Conservation (phyloP, 2,797 vertebrate species). For the Hippocampus kuda region DNA sequence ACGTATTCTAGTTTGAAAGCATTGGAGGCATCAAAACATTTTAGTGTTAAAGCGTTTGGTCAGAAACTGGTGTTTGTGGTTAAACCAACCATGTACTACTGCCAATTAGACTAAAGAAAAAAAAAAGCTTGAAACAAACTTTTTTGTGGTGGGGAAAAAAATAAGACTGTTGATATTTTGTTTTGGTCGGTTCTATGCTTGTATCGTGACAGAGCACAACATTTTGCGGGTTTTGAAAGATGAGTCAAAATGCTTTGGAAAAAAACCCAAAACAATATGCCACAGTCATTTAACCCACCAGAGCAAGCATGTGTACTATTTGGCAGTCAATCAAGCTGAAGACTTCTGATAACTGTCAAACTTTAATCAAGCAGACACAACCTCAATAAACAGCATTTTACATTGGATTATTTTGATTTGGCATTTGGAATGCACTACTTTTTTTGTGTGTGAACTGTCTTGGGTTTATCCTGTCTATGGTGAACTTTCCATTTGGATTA, state of each 20-base stretch:
- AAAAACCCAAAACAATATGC: background rate
- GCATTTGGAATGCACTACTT: background rate
- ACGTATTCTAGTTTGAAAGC: no score
- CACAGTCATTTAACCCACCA: background rate
- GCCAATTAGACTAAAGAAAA: no score
- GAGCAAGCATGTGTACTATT: background rate
- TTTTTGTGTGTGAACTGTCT: background rate
- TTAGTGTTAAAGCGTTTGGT: no score
- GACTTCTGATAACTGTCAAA: background rate
- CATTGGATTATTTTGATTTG: background rate
- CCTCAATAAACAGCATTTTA: background rate
- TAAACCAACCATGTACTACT: no score
- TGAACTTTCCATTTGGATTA: background rate
- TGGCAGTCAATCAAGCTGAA: background rate
- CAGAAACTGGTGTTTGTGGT: no score
- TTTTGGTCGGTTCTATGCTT: no score
- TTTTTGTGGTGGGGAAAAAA: no score
- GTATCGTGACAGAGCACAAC: background rate
- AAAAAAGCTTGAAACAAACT: no score
- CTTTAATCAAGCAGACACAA: background rate
- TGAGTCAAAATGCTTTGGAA: background rate
- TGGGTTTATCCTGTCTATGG: background rate
- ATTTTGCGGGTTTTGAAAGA: no score
- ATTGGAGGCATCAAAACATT: no score
- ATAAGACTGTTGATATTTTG: no score